Base-by-base conservation (phyloP, 2,113 vertebrate genomes). In the Indri indri region DNA sequence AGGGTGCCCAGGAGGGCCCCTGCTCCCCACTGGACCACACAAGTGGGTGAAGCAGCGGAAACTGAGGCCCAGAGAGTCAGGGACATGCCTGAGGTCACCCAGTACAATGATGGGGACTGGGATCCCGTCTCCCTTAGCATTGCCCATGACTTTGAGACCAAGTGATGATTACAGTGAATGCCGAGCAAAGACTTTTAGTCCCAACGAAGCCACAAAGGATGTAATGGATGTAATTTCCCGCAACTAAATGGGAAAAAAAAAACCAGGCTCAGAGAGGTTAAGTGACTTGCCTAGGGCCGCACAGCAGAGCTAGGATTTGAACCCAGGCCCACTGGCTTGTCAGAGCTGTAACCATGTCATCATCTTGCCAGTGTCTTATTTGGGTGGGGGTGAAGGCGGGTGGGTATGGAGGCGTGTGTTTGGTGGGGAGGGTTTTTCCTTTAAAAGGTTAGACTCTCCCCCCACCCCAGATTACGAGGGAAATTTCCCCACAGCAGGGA, bases 281-380 rank as follows among this genome's bases (percentile, higher is more conserved):
- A 81, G 8, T 76, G 32, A 81, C 57, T 91, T 84, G 45, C 90
- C 70, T 50, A 80, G 65, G 90, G 61, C 65, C 71, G 86, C 95
- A 93, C 47, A 73, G 92, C 92, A 59, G 45, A 68, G 52, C 87
- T 85, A 66, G 40, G 34, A 88, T 92, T 94, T 80, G 93, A 89
- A 59, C 59, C 80, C 88, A 88, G 80, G 47, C 37, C 70, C 47
- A 65, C 42, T 0, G 23, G 57, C 42, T 57, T 37, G 7, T 42
- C 20, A 5, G 32, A 76, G 50, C 63, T 2, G 3, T 54, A 42
- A 57, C 42, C n/a, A 16, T 8, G 22, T 70, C n/a, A 54, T 61
- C 32, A 30, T 71, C 52, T 85, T 84, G n/a, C 5, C 3, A 61
- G 54, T 54, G 37, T 79, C 83, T 86, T 12, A 91, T 79, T 85